Evolutionary conservation across 2,797 vertebrate genomes (phyloP).

Genomic region (Loris lydekkerianus): DNA sequence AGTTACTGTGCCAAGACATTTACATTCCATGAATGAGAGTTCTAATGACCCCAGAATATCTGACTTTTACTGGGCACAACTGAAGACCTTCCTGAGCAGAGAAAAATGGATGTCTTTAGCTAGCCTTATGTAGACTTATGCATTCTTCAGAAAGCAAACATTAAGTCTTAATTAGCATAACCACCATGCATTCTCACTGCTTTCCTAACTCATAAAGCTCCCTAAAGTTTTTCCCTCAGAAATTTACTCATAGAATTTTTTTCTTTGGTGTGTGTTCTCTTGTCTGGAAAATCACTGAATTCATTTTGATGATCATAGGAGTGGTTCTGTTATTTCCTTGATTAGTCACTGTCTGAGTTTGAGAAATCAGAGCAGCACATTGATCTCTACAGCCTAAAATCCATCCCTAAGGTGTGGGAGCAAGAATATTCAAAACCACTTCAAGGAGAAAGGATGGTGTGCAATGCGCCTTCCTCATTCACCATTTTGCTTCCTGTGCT

Average conservation of each 20-base stretch:
- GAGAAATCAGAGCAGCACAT: not conserved
- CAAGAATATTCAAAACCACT: not conserved
- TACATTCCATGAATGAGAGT: not conserved
- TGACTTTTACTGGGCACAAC: not conserved
- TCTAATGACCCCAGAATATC: not conserved
- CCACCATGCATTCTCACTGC: too few species aligned
- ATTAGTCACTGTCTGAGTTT: not conserved
- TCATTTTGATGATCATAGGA: not conserved
- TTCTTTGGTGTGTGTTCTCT: not conserved
- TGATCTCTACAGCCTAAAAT: not conserved
- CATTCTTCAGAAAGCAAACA: not conserved
- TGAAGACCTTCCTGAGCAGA: not conserved
- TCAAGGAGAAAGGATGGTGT: not conserved
- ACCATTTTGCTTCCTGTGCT: not conserved
- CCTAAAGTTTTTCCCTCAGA: not conserved
- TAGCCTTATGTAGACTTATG: not conserved
- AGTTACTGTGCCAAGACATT: too few species aligned
- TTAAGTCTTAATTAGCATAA: not conserved
- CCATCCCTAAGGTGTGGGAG: not conserved
- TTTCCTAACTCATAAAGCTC: not conserved
- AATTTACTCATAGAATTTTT: not conserved
- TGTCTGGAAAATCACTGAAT: not conserved
- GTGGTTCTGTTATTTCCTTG: not conserved
- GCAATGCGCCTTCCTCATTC: not conserved
- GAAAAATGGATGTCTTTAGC: not conserved